A percentile compares a stretch with the other conserved stretches of the same genome.
Evolutionary conservation across 2,888 invertebrate genomes (phyloP).

Genomic region (Drosophila niveifrons): DNA sequence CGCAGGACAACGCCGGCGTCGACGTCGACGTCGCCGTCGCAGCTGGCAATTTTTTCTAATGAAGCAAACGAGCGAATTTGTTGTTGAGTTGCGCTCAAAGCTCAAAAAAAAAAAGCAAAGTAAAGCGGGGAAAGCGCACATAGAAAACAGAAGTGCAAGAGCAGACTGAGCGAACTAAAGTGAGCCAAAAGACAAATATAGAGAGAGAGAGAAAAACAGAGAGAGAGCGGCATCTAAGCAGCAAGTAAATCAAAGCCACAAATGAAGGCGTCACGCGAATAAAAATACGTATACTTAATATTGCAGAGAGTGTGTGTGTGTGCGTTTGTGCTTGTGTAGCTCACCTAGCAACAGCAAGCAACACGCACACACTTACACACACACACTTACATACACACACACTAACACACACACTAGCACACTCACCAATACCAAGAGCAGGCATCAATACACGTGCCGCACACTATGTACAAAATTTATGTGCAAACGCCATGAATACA

Average conservation of each 20-base stretch:
- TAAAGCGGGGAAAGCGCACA: conserved; percentile 57
- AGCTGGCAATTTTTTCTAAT: conserved; percentile 66
- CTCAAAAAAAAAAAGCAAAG: conserved; percentile 30
- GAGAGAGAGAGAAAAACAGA: too few relatives aligned
- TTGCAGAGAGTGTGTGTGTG: conserved; percentile 13
- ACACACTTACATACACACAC: background rate
- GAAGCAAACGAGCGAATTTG: conserved; percentile 46
- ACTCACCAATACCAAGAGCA: conserved; percentile 63
- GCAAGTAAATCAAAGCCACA: conserved; percentile 62
- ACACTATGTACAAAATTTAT: conserved; percentile 74
- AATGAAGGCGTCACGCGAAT: conserved; percentile 60
- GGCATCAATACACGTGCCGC: conserved; percentile 67
- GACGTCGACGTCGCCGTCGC: conserved; percentile 42
- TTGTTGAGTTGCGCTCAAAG: conserved; percentile 61
- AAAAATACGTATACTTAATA: conserved; percentile 20
- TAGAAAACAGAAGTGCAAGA: conserved; percentile 31
- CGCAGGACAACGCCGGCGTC: conserved; percentile 53
- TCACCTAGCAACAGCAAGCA: conserved; percentile 72
- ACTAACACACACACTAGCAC: conserved; percentile 24
- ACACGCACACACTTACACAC: background rate
- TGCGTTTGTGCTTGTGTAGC: conserved; percentile 24
- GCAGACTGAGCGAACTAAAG: conserved; percentile 15
- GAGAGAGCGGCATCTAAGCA: conserved; percentile 37
- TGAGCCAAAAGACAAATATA: conserved; percentile 25
- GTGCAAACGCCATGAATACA: conserved; percentile 58